These are phyloP conservation scores for Stigmatopora argus DNA, from an alignment of 2,113 vertebrate species.

Conservation along the genomic window DNA sequence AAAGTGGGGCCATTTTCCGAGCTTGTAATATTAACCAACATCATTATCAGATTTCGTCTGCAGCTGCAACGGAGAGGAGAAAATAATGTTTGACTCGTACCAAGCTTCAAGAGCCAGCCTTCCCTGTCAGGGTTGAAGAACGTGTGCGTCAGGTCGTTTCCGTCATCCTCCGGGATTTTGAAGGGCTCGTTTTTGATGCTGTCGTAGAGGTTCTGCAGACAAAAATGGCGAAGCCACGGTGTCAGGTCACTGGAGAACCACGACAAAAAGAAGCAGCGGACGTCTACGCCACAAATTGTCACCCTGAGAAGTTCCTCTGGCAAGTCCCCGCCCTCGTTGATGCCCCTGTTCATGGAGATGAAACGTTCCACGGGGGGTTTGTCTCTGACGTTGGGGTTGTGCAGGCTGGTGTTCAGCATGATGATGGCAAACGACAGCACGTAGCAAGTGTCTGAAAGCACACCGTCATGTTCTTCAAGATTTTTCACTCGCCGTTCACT, in stretches of 20 bases:
- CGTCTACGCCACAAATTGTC: slow-evolving; percentile 18
- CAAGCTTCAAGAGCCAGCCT: slow-evolving; percentile 96
- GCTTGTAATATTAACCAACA: no score
- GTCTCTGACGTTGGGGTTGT: slow-evolving; percentile 95
- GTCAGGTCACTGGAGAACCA: slow-evolving; percentile 10
- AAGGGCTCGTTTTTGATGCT: slow-evolving; percentile 99
- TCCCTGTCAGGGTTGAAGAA: slow-evolving; percentile 99
- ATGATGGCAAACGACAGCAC: slow-evolving; percentile 95
- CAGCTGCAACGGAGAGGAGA: no score
- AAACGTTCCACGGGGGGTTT: slow-evolving; percentile 94
- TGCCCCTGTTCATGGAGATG: slow-evolving; percentile 96
- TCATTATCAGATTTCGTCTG: no score
- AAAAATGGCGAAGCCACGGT: background rate
- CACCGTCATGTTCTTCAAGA: background rate
- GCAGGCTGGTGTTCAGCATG: slow-evolving; percentile 97
- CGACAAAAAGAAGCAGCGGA: slow-evolving; percentile 10
- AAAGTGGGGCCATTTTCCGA: background rate
- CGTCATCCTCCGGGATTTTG: slow-evolving; percentile 98
- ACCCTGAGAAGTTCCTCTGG: slow-evolving; percentile 91
- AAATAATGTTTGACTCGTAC: slow-evolving; percentile 52
- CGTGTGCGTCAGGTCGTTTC: slow-evolving; percentile 95
- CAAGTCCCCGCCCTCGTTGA: slow-evolving; percentile 95
- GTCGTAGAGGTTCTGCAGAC: slow-evolving; percentile 90
- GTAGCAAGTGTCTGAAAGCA: slow-evolving; percentile 86
- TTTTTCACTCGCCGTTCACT: no score